These are phyloP conservation scores for Erebia ligea DNA, from an alignment of 2,888 invertebrate species.

Conservation along the genomic window DNA sequence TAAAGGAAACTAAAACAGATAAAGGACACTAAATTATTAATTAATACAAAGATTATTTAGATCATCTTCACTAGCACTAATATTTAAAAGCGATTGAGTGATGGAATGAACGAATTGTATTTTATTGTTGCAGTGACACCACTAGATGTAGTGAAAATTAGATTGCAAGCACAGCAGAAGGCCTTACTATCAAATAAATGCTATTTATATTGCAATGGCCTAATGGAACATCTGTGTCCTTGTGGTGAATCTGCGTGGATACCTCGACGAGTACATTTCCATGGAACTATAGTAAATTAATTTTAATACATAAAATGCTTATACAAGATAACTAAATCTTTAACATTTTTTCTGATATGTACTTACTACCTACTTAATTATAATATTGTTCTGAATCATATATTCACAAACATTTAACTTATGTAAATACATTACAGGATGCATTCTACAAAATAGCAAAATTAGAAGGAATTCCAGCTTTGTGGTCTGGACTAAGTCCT, in stretches of 20 bases:
- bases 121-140: constrained; percentile 92
- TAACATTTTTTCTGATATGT: neutral
- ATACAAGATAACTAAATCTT: neutral
- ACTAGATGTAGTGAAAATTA: constrained; percentile 99
- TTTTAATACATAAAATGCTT: neutral
- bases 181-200: constrained; percentile 92
- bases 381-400: neutral
- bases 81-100: neutral
- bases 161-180: constrained; percentile 97
- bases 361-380: neutral
- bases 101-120: neutral
- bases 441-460: constrained; percentile 96
- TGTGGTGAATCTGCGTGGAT: constrained; percentile 88
- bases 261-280: constrained; percentile 87
- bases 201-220: constrained; percentile 98
- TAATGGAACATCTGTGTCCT: constrained; percentile 98
- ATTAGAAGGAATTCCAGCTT: constrained; percentile 92
- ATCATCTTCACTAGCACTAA: no score
- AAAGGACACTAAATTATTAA: no score
- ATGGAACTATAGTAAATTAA: constrained; percentile 86
- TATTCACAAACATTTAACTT: no score
- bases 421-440: constrained; percentile 85
- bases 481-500: constrained; percentile 99
- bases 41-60: no score
- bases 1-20: no score